phyloP scores from a whole-genome alignment of 2,797 vertebrate genomes.

The Hoplostethus mediterraneus region DNA sequence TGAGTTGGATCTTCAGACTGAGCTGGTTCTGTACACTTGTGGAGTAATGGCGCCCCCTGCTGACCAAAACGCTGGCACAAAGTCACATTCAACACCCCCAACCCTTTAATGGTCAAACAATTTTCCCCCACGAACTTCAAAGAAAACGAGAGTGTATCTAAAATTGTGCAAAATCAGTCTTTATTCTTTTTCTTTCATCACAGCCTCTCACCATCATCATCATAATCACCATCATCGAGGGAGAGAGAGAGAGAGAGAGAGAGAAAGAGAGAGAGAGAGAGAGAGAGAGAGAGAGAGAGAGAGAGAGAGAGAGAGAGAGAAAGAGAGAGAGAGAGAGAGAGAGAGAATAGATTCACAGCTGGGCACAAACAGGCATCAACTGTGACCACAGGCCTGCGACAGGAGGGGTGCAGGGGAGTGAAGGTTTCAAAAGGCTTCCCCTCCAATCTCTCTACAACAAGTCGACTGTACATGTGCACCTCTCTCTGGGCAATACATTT shows the following conservation, averaged over 20 bases:
- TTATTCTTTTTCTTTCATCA: conserved; percentile 76
- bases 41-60: conserved; percentile 72
- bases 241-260: no score
- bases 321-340: no score
- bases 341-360: conserved; percentile 54
- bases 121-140: conserved; percentile 37
- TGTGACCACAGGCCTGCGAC: conserved; percentile 51
- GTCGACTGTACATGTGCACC: conserved; percentile 54
- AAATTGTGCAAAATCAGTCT: conserved; percentile 88
- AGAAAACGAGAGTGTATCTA: conserved; percentile 68
- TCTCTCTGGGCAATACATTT: conserved; percentile 59
- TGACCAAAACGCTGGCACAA: conserved; percentile 41
- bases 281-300: conserved; percentile 27
- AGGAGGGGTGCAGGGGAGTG: background rate
- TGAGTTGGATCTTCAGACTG: conserved; percentile 4
- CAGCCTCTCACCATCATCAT: conserved; percentile 57
- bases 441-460: conserved; percentile 32
- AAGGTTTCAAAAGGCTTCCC: background rate
- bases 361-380: conserved; percentile 61
- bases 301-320: no score
- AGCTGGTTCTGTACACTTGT: conserved; percentile 9
- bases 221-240: conserved; percentile 60
- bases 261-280: no score
- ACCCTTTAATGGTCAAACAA: conserved; percentile 11
- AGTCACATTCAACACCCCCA: conserved; percentile 1